A percentile compares a stretch with the other conserved stretches of the same genome.
Evolutionary conservation across 2,888 invertebrate genomes (phyloP).

Genomic region (Acholoe squamosa): DNA sequence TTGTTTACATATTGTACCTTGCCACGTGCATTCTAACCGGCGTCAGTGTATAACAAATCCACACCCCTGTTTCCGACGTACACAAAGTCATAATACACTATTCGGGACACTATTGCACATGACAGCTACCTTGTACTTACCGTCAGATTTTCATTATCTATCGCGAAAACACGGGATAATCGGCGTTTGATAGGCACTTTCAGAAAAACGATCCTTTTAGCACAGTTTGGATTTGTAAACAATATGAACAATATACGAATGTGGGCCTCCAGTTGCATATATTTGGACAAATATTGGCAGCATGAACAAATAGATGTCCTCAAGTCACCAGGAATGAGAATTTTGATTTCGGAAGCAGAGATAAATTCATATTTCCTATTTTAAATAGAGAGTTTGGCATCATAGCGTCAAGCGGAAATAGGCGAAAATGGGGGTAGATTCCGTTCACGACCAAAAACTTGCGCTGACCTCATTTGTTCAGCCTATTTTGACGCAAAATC

Average conservation of each 20-base stretch:
- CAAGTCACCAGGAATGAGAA: not conserved
- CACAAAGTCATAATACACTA: not conserved
- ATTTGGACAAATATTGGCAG: not conserved
- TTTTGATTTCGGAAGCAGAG: not conserved
- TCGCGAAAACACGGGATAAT: not conserved
- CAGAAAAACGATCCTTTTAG: not conserved
- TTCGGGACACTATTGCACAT: not conserved
- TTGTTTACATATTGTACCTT: constrained; percentile 24
- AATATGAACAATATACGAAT: not conserved
- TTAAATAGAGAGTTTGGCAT: not conserved
- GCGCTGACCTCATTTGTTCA: not conserved
- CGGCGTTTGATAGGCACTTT: not conserved
- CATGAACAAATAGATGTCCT: not conserved
- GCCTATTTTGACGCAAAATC: constrained; percentile 12
- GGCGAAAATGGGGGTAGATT: constrained; percentile 64
- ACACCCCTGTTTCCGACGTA: not conserved
- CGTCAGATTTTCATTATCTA: not conserved
- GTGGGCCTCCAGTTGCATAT: not conserved
- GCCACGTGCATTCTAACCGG: constrained; percentile 43
- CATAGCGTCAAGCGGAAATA: constrained; percentile 63
- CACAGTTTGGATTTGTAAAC: constrained; percentile 29
- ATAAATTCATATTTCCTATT: not conserved
- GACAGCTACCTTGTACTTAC: not conserved
- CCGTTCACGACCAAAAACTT: constrained; percentile 46
- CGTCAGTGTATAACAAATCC: not conserved